A percentile compares a stretch with the other conserved stretches of the same genome.
Conservation (phyloP, 1,140 invertebrate species). For the Drosophila burlai region DNA sequence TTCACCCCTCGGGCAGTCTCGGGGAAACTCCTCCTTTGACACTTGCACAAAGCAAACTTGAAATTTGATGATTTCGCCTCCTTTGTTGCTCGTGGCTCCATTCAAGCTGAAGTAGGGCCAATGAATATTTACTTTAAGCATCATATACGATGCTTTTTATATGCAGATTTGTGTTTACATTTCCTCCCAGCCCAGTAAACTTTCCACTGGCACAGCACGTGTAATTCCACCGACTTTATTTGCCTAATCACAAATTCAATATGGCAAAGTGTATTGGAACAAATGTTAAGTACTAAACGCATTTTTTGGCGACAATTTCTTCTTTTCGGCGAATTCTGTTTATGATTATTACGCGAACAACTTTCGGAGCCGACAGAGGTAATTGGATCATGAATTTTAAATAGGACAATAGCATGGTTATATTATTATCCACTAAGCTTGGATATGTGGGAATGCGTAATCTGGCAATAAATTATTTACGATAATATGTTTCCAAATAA, state of each 20-base stretch:
- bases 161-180: conserved; percentile 58
- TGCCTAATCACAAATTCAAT: conserved; percentile 82
- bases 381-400: conserved; percentile 67
- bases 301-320: conserved; percentile 46
- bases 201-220: conserved; percentile 58
- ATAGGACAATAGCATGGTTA: conserved; percentile 3
- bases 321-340: conserved; percentile 24
- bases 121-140: conserved; percentile 80
- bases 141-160: conserved; percentile 46
- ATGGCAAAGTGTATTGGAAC: conserved; percentile 79
- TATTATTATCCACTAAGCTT: neutral
- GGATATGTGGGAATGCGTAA: neutral
- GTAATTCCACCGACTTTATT: conserved; percentile 76
- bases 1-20: conserved; percentile 25
- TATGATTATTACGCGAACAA: conserved; percentile 50
- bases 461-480: neutral
- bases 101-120: conserved; percentile 60
- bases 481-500: neutral
- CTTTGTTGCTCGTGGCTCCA: conserved; percentile 35
- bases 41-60: conserved; percentile 61
- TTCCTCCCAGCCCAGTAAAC: conserved; percentile 54
- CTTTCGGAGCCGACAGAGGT: conserved; percentile 11
- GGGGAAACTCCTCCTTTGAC: conserved; percentile 30
- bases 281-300: conserved; percentile 57
- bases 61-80: conserved; percentile 55